Evolutionary conservation across 2,797 vertebrate genomes (phyloP).

Genomic region (Crax fasciolata): DNA sequence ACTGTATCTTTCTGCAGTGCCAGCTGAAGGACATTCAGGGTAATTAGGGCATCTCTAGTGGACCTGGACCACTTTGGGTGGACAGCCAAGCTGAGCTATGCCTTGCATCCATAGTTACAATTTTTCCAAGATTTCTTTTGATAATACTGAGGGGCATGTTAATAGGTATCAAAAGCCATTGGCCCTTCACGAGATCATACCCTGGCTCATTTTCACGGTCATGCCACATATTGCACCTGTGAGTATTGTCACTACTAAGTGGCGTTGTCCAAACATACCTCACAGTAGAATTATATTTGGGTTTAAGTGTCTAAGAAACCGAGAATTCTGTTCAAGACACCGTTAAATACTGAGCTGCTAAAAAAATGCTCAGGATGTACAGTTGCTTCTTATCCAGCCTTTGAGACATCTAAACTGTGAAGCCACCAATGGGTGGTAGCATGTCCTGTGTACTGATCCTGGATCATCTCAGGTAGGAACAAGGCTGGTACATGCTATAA

Average conservation of each 20-base stretch:
- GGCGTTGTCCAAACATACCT: background rate
- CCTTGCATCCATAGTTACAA: background rate
- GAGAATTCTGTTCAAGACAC: background rate
- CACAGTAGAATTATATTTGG: background rate
- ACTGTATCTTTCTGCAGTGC: background rate
- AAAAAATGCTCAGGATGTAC: background rate
- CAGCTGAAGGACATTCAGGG: background rate
- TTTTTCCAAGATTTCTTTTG: slow-evolving; percentile 4
- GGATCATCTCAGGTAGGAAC: background rate
- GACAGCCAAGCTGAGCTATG: background rate
- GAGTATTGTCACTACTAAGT: background rate
- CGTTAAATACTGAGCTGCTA: background rate
- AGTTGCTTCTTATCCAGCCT: background rate
- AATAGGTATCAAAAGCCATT: background rate
- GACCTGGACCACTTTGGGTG: background rate
- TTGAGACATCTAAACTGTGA: background rate
- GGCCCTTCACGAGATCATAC: background rate
- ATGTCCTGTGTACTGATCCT: fast-evolving
- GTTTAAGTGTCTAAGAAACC: background rate
- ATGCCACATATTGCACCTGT: background rate
- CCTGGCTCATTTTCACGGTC: background rate
- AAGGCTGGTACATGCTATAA: background rate
- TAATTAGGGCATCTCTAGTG: background rate
- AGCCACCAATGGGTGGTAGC: background rate
- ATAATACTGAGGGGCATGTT: background rate